Conservation (phyloP, 2,888 invertebrate species). For the Vanessa cardui region DNA sequence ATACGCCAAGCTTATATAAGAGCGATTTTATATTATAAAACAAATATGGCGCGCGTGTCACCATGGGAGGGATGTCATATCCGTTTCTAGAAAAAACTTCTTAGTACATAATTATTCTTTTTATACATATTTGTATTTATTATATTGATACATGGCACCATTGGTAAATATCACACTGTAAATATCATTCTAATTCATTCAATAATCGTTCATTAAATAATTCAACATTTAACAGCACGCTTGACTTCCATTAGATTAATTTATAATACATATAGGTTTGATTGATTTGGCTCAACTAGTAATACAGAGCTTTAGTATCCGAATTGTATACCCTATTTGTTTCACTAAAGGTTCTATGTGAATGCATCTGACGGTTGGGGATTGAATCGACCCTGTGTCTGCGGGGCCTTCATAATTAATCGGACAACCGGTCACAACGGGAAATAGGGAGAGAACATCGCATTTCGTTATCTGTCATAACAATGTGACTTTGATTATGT, state of each 20-base stretch:
- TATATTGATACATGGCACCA: too few species aligned
- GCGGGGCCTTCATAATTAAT: slow-evolving; percentile 32
- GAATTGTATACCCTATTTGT: slow-evolving; percentile 11
- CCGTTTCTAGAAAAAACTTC: too few species aligned
- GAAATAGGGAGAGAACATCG: slow-evolving; percentile 17
- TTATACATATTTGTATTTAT: too few species aligned
- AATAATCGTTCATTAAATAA: neutral
- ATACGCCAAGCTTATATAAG: too few species aligned
- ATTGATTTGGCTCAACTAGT: slow-evolving; percentile 7
- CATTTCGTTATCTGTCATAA: slow-evolving; percentile 33
- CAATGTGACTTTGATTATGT: slow-evolving; percentile 22
- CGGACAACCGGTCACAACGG: slow-evolving; percentile 23
- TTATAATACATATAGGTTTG: neutral
- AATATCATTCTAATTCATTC: neutral
- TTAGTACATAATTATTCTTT: too few species aligned
- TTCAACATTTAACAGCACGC: neutral
- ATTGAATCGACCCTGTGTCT: slow-evolving; percentile 23
- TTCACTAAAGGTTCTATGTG: slow-evolving; percentile 13
- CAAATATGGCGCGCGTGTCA: too few species aligned
- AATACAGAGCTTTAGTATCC: neutral
- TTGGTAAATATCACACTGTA: too few species aligned
- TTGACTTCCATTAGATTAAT: neutral
- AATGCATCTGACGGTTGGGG: slow-evolving; percentile 26
- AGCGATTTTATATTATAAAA: too few species aligned
- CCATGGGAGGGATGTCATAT: too few species aligned